These are phyloP conservation scores for Rousettus madagascariensis DNA, from an alignment of 2,797 vertebrate genomes.

Conservation along the genomic window DNA sequence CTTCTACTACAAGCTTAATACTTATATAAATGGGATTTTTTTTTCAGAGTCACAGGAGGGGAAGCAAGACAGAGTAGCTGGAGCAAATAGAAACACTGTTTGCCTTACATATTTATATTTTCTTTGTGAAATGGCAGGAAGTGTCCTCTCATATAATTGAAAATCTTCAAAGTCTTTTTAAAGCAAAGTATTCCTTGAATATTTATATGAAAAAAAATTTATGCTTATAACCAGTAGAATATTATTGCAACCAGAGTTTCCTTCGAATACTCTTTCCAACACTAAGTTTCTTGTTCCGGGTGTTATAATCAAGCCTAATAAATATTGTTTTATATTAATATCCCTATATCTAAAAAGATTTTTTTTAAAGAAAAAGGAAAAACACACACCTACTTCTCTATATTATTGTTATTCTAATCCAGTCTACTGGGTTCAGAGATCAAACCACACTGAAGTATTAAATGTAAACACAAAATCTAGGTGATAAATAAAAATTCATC, in stretches of 20 bases:
- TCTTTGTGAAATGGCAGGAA: neutral
- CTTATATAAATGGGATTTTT: slow-evolving; percentile 63
- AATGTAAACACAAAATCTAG: slow-evolving; percentile 32
- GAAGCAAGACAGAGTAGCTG: neutral
- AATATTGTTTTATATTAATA: neutral
- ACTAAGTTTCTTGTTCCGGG: slow-evolving; percentile 8
- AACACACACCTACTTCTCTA: neutral
- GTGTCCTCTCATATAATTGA: neutral
- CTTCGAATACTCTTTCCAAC: slow-evolving; percentile 41
- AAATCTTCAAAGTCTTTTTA: slow-evolving; percentile 50
- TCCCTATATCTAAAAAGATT: neutral
- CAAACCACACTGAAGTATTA: slow-evolving; percentile 14
- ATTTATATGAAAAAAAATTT: slow-evolving; percentile 37
- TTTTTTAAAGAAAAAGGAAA: neutral
- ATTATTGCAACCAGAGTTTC: slow-evolving; percentile 55
- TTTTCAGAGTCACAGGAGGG: neutral
- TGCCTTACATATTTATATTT: neutral
- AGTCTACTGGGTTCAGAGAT: slow-evolving; percentile 15
- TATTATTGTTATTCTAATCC: neutral
- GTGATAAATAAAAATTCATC: neutral
- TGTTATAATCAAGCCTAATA: neutral
- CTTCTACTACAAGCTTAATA: slow-evolving; percentile 76
- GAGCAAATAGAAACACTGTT: neutral
- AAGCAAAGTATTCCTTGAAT: slow-evolving; percentile 57
- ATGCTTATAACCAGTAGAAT: slow-evolving; percentile 14